Conservation (phyloP, 1,140 invertebrate genomes). For the Adoxophyes honmai region DNA sequence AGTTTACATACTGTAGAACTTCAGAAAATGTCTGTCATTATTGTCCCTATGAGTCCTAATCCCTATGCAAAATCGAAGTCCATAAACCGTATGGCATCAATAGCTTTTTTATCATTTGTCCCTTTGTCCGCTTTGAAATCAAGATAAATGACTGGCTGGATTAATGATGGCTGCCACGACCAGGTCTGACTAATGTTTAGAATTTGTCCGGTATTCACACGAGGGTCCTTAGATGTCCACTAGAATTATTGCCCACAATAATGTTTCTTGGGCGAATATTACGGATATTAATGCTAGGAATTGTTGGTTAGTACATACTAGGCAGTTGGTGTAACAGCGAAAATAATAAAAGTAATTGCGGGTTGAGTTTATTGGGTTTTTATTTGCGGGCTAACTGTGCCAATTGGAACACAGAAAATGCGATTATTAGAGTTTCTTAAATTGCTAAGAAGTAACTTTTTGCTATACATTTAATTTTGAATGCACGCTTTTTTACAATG, state of each 20-base stretch:
- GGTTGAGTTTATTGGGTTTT: too few species aligned
- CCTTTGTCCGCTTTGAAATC: constrained; percentile 17
- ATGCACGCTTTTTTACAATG: too few species aligned
- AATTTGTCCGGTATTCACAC: constrained; percentile 24
- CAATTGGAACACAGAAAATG: too few species aligned
- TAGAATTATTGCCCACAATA: constrained; percentile 9
- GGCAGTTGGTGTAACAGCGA: too few species aligned
- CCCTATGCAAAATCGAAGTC: background rate
- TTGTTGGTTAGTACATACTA: too few species aligned
- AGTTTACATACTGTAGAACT: too few species aligned
- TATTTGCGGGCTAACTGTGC: too few species aligned
- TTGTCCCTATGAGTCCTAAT: background rate
- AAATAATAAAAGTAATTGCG: too few species aligned
- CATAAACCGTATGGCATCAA: background rate
- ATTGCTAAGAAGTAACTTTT: too few species aligned
- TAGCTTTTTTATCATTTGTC: constrained; percentile 13
- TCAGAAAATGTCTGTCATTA: too few species aligned
- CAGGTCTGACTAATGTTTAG: constrained; percentile 35
- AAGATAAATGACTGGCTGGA: constrained; percentile 33
- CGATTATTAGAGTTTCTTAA: too few species aligned
- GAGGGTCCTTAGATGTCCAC: constrained; percentile 8
- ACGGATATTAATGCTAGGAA: background rate
- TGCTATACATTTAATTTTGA: too few species aligned
- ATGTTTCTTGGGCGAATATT: constrained; percentile 14
- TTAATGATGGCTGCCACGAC: constrained; percentile 33